Evolutionary conservation across 2,113 vertebrate species (phyloP), one percentile per base, ranked within the genome.

Genomic region (Scartelaos histophorus): DNA sequence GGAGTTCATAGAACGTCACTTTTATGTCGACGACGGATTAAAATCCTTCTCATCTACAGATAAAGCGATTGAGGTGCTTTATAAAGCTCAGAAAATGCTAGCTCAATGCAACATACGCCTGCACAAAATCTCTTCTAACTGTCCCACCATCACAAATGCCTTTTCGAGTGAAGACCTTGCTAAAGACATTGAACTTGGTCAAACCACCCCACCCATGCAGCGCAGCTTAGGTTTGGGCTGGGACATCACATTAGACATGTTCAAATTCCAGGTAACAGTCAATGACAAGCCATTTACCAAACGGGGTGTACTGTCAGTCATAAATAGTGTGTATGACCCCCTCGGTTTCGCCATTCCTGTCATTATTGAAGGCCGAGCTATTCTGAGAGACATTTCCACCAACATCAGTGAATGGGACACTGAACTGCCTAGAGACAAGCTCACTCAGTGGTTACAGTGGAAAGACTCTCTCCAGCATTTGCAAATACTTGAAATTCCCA

Each of bases 151-250:
- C 22, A 74, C 68, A 35, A 43, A 17, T 25, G 70, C 76, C 17
- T 78, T 78, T 13, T 61, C 75, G 9, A 6, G 35, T 16, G 61
- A 70, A 22, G 75, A 76, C 43, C 46, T 70, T 3, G 68, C 68
- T 6, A 66, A 22, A 9, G 38, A n/a, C 7, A 3, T 72, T 0
- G 77, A 74, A 1, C 46, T 83, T 0, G 54, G 73, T 5, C 25
- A 69, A n/a, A 43, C 38, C 1, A 3, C 19, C 3, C 73, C 54
- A 21, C 25, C 73, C 13, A 70, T 73, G 53, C 82, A 83, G 22
- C 61, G 25, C 46, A 83, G 60, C 22, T 38, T 83, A 7, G 69
- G 76, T 0, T 22, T 83, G 7, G 49, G 73, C 0, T 83, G 73
- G 46, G 54, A 83, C 66, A n/a, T 83, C 9, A 11, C 47, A 2